Percentiles rank a stretch among this genome's conserved stretches.
Conservation (phyloP, 2,888 invertebrate genomes). For the Aphidius colemani region DNA sequence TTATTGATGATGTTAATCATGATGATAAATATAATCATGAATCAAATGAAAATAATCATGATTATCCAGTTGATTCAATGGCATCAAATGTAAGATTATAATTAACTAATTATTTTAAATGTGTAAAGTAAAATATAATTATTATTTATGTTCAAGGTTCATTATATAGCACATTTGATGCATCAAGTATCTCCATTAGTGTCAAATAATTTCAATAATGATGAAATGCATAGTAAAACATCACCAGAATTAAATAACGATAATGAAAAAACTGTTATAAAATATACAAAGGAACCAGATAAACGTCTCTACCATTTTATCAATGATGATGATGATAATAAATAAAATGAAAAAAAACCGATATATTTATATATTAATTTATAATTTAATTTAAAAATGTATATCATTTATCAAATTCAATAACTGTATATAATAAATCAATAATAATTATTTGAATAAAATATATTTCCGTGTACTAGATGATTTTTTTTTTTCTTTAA, state of each 20-base stretch:
- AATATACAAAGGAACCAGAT: constrained; percentile 3
- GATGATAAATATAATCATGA: constrained; percentile 4
- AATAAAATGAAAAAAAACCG: no score
- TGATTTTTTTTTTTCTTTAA: not conserved
- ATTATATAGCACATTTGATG: constrained; percentile 35
- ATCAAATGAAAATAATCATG: constrained; percentile 19
- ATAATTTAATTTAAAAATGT: not conserved
- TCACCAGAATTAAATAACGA: not conserved
- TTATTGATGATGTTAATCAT: not conserved
- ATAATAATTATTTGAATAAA: constrained; percentile 16
- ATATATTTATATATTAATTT: no score
- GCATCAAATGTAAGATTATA: constrained; percentile 34
- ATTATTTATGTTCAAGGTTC: constrained; percentile 36
- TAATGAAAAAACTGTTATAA: not conserved
- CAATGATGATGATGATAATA: no score
- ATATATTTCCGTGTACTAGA: constrained; percentile 6
- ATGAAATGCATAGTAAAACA: not conserved
- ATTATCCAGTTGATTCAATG: constrained; percentile 15
- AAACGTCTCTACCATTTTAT: not conserved
- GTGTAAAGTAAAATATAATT: not conserved
- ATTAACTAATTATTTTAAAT: not conserved
- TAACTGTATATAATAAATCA: constrained; percentile 2
- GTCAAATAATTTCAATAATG: not conserved
- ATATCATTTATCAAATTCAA: constrained; percentile 4
- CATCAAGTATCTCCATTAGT: constrained; percentile 24